A percentile compares a stretch with the other conserved stretches of the same genome.
phyloP scores from a whole-genome alignment of 92 coral and sea anemone genomes.

The Paramuricea clavata region DNA sequence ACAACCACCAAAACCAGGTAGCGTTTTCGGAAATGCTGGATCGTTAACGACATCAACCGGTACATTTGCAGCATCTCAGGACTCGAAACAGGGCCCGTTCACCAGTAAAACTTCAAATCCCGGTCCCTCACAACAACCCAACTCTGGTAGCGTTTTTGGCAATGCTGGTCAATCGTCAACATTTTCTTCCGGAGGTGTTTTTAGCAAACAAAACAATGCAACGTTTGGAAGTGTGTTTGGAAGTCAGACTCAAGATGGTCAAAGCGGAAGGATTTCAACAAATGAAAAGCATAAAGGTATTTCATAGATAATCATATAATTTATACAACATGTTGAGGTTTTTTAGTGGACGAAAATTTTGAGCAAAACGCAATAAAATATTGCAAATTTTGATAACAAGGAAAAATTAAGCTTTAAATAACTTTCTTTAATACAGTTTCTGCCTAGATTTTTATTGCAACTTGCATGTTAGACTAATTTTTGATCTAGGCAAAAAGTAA shows the following conservation, averaged over 20 bases:
- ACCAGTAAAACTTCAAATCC: neutral
- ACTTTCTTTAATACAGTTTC: too few relatives aligned
- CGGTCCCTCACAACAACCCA: neutral
- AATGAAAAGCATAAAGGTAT: neutral
- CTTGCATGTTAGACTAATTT: too few relatives aligned
- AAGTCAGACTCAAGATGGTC: neutral
- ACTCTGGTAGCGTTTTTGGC: constrained; percentile 5
- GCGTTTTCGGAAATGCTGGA: constrained; percentile 13
- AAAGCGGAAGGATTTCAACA: neutral
- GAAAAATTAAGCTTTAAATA: too few relatives aligned
- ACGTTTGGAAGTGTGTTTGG: neutral
- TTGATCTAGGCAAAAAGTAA: too few relatives aligned
- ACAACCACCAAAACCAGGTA: neutral
- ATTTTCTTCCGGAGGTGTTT: neutral
- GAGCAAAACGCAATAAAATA: neutral
- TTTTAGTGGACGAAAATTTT: neutral
- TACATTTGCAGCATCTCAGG: neutral
- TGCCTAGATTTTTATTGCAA: too few relatives aligned
- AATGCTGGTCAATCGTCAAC: neutral
- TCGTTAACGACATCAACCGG: neutral
- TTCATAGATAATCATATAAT: neutral
- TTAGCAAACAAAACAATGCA: neutral
- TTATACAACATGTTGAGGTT: too few relatives aligned
- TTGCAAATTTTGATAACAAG: too few relatives aligned
- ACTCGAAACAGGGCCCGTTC: neutral